Percentiles rank a stretch among this genome's conserved stretches.
Conservation (phyloP, 2,888 invertebrate species). For the Peribatodes rhomboidaria region DNA sequence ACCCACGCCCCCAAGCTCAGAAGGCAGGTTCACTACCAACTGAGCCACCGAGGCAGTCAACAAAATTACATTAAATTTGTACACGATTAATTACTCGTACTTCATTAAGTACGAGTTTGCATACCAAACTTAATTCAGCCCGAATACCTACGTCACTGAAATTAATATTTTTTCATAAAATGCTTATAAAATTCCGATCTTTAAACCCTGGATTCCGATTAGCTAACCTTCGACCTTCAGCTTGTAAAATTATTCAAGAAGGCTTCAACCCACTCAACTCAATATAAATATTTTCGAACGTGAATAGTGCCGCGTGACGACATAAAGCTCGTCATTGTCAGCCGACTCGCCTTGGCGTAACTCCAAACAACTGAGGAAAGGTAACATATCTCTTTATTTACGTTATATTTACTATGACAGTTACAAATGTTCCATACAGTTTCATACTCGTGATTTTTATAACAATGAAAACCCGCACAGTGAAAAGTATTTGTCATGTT, state of each 20-base stretch:
- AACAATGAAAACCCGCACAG: constrained; percentile 49
- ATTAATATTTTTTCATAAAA: too few species aligned
- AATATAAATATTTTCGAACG: constrained; percentile 55
- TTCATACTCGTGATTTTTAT: constrained; percentile 51
- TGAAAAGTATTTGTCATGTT: constrained; percentile 48
- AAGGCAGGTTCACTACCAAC: too few species aligned
- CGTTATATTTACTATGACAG: constrained; percentile 71
- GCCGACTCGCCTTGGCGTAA: constrained; percentile 74
- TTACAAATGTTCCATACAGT: constrained; percentile 63
- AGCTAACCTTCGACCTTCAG: constrained; percentile 2
- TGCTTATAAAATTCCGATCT: constrained; percentile 7
- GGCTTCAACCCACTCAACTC: constrained; percentile 3
- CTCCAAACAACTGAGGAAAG: constrained; percentile 75
- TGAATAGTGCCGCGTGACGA: constrained; percentile 65
- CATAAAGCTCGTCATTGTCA: constrained; percentile 68
- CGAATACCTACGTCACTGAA: too few species aligned
- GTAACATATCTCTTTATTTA: constrained; percentile 77
- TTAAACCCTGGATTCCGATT: constrained; percentile 13
- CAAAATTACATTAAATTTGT: constrained; percentile 1
- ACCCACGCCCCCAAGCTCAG: too few species aligned
- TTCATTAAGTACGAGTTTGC: too few species aligned
- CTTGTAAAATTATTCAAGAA: background rate
- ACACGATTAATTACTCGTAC: constrained; percentile 1
- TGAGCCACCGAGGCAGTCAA: too few species aligned
- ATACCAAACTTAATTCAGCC: too few species aligned